Percentiles rank a stretch among this genome's conserved stretches.
phyloP scores from a whole-genome alignment of 2,113 vertebrate genomes.

The Melospiza georgiana region DNA sequence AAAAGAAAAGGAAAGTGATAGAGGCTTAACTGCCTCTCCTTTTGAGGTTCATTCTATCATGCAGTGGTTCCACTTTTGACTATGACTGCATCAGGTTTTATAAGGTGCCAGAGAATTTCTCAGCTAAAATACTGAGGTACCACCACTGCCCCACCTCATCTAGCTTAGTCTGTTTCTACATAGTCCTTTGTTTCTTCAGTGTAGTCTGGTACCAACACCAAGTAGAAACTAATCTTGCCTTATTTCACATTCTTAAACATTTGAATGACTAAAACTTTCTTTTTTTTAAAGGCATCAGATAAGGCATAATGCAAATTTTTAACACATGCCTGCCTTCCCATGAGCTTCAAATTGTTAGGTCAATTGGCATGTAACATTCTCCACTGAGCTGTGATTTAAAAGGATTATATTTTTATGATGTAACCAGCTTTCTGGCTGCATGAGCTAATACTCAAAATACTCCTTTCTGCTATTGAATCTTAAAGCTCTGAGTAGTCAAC shows the following conservation, averaged over 20 bases:
- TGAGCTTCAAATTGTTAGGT: neutral
- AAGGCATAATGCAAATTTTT: neutral
- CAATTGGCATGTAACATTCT: neutral
- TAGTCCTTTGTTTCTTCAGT: neutral
- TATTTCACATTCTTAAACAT: neutral
- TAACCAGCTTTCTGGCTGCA: neutral
- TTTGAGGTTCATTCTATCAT: neutral
- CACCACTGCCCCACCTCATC: neutral
- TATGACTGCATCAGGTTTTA: neutral
- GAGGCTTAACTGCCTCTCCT: neutral
- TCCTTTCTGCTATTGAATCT: neutral
- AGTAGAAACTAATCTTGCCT: neutral
- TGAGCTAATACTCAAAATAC: neutral
- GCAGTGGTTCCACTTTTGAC: neutral
- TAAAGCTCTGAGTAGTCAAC: neutral
- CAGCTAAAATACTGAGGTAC: neutral
- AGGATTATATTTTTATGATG: conserved; percentile 3
- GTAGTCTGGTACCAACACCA: neutral
- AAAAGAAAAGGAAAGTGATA: neutral
- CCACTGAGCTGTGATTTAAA: conserved; percentile 5
- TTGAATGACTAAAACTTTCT: neutral
- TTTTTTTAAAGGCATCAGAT: neutral
- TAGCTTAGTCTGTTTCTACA: neutral
- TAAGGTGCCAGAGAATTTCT: neutral
- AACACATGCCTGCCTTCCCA: neutral